phyloP scores from a whole-genome alignment of 1,140 invertebrate species.

The Ostrea denselamellosa region DNA sequence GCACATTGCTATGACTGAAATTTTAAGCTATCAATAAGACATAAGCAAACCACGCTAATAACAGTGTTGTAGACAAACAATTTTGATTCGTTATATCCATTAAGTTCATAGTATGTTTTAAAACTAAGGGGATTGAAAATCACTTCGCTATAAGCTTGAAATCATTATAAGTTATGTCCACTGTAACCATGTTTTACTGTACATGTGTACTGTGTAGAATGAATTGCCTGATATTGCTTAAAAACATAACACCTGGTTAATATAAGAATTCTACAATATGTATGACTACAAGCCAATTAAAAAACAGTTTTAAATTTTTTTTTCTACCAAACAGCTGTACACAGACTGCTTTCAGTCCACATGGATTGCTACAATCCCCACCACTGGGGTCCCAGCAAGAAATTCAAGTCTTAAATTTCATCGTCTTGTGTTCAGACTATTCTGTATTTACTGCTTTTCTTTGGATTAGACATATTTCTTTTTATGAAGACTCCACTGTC shows the following conservation, averaged over 20 bases:
- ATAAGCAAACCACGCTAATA: background rate
- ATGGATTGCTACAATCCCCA: background rate
- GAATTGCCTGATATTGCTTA: background rate
- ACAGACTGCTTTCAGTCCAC: background rate
- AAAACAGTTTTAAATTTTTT: background rate
- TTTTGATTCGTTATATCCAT: too few species aligned
- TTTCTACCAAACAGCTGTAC: background rate
- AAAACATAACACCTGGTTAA: conserved; percentile 10
- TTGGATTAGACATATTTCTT: conserved; percentile 63
- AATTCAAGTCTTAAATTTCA: background rate
- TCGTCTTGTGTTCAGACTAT: conserved; percentile 23
- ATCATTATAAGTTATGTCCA: background rate
- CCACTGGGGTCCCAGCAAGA: background rate
- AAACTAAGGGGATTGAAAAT: too few species aligned
- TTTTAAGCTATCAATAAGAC: background rate
- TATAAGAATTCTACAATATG: background rate
- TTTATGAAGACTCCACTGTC: conserved; percentile 70
- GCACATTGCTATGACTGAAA: too few species aligned
- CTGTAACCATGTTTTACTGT: background rate
- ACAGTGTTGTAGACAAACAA: too few species aligned
- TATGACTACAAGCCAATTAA: background rate
- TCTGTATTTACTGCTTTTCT: conserved; percentile 51
- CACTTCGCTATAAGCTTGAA: too few species aligned
- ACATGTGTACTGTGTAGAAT: background rate
- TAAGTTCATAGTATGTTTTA: too few species aligned